Base-by-base conservation (phyloP, 2,113 vertebrate species). In the Lepus timidus region DNA sequence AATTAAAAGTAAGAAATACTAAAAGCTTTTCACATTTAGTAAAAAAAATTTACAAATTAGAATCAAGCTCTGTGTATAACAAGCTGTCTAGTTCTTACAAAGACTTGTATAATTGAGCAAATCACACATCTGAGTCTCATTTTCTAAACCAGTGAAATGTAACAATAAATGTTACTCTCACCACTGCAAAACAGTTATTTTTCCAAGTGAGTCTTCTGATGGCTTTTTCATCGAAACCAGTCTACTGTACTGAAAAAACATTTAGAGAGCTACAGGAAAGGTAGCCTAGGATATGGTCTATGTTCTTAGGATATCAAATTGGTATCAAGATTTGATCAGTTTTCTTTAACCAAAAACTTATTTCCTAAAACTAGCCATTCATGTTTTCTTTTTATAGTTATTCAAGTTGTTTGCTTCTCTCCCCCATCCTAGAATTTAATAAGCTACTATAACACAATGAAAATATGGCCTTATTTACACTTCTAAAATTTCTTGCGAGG, bases 81-180 rank as follows among this genome's bases (percentile, higher is more conserved):
- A 61, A 87, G 81, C 67, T 64, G 14, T 23, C 17, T n/a, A 82
- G 22, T 74, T 88, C 74, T 84, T 65, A 91, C 20, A 79, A 62
- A 92, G 67, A 55, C 3, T 49, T 51, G 29, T 62, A 31, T 86
- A 89, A 70, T 58, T 62, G 85, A 95, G 62, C 79, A 96, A 81
- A 52, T 81, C 76, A 84, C 6, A 68, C 51, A 58, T 73, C 61
- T 74, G 33, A 95, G 17, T 14, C 52, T 64, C 49, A 14, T 29
- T 64, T 76, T 94, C 61, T 67, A 55, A 96, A 84, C 10, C 67
- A 92, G 64, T 76, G 62, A 89, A 91, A 87, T 39, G 82, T 58
- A 93, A 51, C 91, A 93, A 49, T 71, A 85, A 86, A 81, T 49
- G 62, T 84, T 88, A 74, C 4, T 92, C 22, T 88, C 19, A 39